Evolutionary conservation across 2,113 vertebrate species (phyloP), one percentile per base, ranked within the genome.

Genomic region (Crotalus helleri): DNA sequence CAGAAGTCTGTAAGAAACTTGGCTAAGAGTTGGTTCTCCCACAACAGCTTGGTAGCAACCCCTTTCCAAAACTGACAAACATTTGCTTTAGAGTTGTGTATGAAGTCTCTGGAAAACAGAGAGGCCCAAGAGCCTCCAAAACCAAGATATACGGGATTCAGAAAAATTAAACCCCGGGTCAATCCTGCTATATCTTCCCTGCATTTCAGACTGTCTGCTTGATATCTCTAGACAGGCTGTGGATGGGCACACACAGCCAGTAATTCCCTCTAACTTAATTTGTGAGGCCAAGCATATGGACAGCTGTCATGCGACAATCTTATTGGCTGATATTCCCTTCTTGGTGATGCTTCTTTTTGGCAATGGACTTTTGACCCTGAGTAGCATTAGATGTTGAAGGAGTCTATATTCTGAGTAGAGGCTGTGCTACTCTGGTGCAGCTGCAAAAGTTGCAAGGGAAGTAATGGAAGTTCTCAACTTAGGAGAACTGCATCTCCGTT

Each of bases 361-460:
- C 33, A 44, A 81, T 81, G 17, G 74, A 44, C 17, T 44, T 81
- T 33, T 11, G 3, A 91, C 23, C 46, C 46, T 15, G 24, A 53
- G 5, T 15, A 29, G 12, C 21, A 33, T 11, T 53, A 23, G 29
- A 39, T 33, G 54, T 11, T 39, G 5, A 12, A 39, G 21, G 21
- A 21, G 61, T 21, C 64, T 5, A 1, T 17, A 54, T 6, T 51
- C 15, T 1, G 0, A 2, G 6, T 59, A 33, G 46, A 0, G 92
- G n/a, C 1, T 39, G 17, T 29, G 3, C 2, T 59, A 49, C 9
- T 0, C 0, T 58, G 85, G 88, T 61, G 29, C 87, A 91, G 57
- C 8, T 8, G 0, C 54, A 0, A 0, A 93, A 61, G 0, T 54
- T 57, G 0, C 15, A 9, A 0, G 0, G 1, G 17, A 46, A 61